These are phyloP conservation scores for Colostygia pectinataria DNA, from an alignment of 2,888 invertebrate species.

Conservation along the genomic window DNA sequence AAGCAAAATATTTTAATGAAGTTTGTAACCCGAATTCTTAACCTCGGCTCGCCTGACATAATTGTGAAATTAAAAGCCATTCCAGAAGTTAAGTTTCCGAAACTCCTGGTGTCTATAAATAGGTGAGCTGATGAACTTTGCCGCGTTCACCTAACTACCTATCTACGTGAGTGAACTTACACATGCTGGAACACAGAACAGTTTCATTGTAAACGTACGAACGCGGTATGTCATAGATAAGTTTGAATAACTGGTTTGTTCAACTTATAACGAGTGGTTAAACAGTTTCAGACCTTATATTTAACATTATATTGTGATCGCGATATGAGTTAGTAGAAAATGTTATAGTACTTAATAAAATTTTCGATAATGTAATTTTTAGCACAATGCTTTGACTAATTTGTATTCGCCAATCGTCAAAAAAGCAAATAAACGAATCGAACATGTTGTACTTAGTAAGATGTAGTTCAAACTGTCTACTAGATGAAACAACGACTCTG, in stretches of 20 bases:
- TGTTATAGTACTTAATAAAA: no score
- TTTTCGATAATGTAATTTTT: no score
- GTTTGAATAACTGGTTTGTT: conserved; percentile 14
- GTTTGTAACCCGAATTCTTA: conserved; percentile 52
- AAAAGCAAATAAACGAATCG: no score
- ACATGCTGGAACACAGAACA: neutral
- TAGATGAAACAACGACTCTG: no score
- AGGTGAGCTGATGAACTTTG: conserved; percentile 22
- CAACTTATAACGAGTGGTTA: neutral
- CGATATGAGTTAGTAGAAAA: no score
- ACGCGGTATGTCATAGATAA: conserved; percentile 15
- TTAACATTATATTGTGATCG: neutral
- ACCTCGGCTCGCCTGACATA: conserved; percentile 42
- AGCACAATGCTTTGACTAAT: no score
- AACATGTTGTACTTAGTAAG: no score
- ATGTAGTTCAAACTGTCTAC: no score
- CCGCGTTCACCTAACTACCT: neutral
- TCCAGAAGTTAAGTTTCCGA: conserved; percentile 39
- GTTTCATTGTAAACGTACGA: conserved; percentile 11
- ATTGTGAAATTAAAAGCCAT: conserved; percentile 59
- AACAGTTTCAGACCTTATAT: neutral
- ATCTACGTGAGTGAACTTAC: neutral
- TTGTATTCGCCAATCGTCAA: no score
- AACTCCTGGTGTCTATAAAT: conserved; percentile 24
- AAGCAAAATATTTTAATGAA: conserved; percentile 71